Evolutionary conservation across 2,797 vertebrate species (phyloP).

Genomic region (Tapera naevia): DNA sequence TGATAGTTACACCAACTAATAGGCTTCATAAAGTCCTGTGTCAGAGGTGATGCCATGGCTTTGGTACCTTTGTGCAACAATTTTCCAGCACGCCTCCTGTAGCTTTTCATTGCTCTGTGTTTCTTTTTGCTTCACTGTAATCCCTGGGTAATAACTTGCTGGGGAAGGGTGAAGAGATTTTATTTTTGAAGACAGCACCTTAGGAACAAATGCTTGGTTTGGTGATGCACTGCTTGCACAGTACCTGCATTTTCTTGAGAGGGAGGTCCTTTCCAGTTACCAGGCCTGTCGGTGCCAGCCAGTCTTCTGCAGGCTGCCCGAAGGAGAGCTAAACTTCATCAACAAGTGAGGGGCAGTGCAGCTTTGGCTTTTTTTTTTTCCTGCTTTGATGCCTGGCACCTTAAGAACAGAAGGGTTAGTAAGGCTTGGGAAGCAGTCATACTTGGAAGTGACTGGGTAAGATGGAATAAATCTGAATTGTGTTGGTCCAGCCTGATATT

Average conservation of each 20-base stretch:
- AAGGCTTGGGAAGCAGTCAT: background rate
- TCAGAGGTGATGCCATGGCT: too few species aligned
- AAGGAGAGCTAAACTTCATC: background rate
- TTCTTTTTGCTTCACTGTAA: too few species aligned
- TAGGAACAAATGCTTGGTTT: too few species aligned
- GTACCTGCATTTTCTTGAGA: fast-evolving
- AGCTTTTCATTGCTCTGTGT: too few species aligned
- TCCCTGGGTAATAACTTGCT: too few species aligned
- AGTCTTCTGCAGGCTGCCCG: fast-evolving
- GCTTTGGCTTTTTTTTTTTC: background rate
- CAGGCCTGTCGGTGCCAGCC: fast-evolving
- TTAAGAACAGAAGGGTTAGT: background rate
- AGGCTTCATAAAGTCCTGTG: too few species aligned
- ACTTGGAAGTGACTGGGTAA: background rate
- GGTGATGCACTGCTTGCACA: fast-evolving
- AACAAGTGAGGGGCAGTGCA: fast-evolving
- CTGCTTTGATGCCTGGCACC: background rate
- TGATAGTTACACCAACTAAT: too few species aligned
- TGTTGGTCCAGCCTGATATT: background rate
- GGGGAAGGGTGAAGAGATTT: too few species aligned
- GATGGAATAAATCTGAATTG: background rate
- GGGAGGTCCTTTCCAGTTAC: background rate
- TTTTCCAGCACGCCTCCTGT: too few species aligned
- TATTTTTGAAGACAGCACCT: too few species aligned
- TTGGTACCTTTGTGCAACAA: too few species aligned